phyloP scores from a whole-genome alignment of 1,140 invertebrate genomes.

The Drosophila chauvacae region DNA sequence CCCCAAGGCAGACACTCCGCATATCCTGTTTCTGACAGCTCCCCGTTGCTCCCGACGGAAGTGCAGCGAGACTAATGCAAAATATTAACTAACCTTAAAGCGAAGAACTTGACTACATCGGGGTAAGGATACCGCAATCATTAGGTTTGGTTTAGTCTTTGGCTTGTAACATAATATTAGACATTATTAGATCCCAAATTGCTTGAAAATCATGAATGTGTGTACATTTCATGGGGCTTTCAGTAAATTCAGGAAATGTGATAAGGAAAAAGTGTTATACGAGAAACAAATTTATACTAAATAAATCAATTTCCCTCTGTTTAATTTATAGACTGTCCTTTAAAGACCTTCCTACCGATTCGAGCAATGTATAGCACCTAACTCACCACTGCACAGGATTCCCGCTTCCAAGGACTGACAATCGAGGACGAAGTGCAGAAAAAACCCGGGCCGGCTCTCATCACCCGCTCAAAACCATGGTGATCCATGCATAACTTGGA shows the following conservation, averaged over 20 bases:
- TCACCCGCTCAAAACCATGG: slow-evolving; percentile 10
- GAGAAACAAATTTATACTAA: neutral
- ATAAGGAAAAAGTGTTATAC: neutral
- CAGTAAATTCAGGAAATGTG: neutral
- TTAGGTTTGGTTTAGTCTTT: neutral
- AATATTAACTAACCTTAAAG: slow-evolving; percentile 5
- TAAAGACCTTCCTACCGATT: neutral
- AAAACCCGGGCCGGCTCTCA: neutral
- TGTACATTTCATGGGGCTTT: neutral
- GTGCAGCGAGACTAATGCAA: neutral
- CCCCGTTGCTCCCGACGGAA: neutral
- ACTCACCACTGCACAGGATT: slow-evolving; percentile 2
- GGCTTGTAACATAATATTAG: neutral
- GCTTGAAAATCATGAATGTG: too few relatives aligned
- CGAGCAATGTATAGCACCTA: too few relatives aligned
- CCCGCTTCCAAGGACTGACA: neutral
- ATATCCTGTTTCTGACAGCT: slow-evolving; percentile 29
- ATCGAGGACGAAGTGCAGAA: slow-evolving; percentile 4
- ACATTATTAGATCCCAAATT: too few relatives aligned
- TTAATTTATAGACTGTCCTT: neutral
- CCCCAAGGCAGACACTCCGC: neutral
- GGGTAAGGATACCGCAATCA: neutral
- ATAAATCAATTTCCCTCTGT: neutral
- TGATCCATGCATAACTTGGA: slow-evolving; percentile 20
- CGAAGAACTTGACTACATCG: neutral